Percentiles rank a stretch among this genome's conserved stretches.
Conservation (phyloP, 1,140 invertebrate species). For the Trachelipus rathkii region DNA sequence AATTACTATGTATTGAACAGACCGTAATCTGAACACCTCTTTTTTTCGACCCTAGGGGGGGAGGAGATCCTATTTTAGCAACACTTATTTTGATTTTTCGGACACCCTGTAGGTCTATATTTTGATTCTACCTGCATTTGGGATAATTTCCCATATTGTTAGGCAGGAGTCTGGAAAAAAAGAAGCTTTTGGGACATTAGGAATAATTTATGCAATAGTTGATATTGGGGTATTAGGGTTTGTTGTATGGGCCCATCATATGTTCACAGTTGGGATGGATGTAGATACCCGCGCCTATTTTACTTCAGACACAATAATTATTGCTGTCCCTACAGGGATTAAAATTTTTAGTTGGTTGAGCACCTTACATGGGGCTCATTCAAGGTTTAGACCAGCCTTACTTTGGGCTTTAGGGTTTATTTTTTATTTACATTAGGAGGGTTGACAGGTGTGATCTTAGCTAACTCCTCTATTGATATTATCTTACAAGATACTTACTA, state of each 20-base stretch:
- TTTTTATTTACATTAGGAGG: slow-evolving; percentile 59
- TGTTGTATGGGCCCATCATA: no score
- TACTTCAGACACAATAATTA: slow-evolving; percentile 68
- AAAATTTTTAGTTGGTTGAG: slow-evolving; percentile 67
- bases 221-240: slow-evolving; percentile 64
- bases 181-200: slow-evolving; percentile 58
- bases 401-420: slow-evolving; percentile 66
- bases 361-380: slow-evolving; percentile 51
- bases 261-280: slow-evolving; percentile 70
- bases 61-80: slow-evolving; percentile 60
- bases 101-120: slow-evolving; percentile 73
- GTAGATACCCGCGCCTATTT: slow-evolving; percentile 68
- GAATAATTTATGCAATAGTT: slow-evolving; percentile 63
- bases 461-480: no score
- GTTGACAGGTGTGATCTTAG: no score
- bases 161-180: slow-evolving; percentile 58
- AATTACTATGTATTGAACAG: slow-evolving; percentile 65
- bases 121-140: slow-evolving; percentile 61
- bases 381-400: slow-evolving; percentile 56
- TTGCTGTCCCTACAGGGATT: slow-evolving; percentile 56
- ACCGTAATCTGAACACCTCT: slow-evolving; percentile 55
- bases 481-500: no score
- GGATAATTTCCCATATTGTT: slow-evolving; percentile 63
- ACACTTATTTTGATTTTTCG: slow-evolving; percentile 76
- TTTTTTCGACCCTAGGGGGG: slow-evolving; percentile 55